A percentile compares a stretch with the other conserved stretches of the same genome.
Evolutionary conservation across 1,140 invertebrate genomes (phyloP).

Genomic region (Luehdorfia chinensis): DNA sequence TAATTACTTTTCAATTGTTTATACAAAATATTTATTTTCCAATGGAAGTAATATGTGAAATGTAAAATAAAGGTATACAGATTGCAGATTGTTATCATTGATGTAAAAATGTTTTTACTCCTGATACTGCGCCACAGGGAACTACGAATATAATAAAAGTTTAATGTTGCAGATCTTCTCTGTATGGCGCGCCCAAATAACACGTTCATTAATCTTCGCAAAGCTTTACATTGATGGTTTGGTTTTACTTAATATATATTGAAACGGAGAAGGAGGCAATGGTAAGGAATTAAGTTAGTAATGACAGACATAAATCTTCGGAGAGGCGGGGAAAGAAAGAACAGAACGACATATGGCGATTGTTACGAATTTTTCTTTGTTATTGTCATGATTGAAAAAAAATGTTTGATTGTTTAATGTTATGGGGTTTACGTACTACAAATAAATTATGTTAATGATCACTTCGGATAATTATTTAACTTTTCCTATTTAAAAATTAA

Average conservation of each 20-base stretch:
- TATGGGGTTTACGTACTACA: slow-evolving; percentile 24
- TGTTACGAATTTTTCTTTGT: slow-evolving; percentile 62
- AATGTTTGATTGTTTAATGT: slow-evolving; percentile 51
- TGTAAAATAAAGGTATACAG: too few species aligned
- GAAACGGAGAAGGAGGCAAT: slow-evolving; percentile 24
- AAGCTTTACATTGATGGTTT: slow-evolving; percentile 35
- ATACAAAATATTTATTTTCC: too few species aligned
- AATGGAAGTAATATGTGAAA: too few species aligned
- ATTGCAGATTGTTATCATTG: too few species aligned
- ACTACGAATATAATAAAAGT: slow-evolving; percentile 42
- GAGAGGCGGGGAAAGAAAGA: slow-evolving; percentile 37
- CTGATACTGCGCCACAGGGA: slow-evolving; percentile 35
- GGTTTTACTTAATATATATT: slow-evolving; percentile 1
- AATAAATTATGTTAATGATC: slow-evolving; percentile 22
- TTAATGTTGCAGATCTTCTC: slow-evolving; percentile 44
- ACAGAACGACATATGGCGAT: slow-evolving; percentile 67
- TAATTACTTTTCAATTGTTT: too few species aligned
- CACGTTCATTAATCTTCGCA: slow-evolving; percentile 30
- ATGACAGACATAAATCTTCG: slow-evolving; percentile 34
- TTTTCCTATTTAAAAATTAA: slow-evolving; percentile 6
- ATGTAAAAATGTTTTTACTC: slow-evolving; percentile 38
- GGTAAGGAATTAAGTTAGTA: slow-evolving; percentile 12
- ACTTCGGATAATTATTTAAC: too few species aligned
- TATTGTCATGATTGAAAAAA: slow-evolving; percentile 53
- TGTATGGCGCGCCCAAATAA: slow-evolving; percentile 43